A percentile compares a stretch with the other conserved stretches of the same genome.
Evolutionary conservation across 37 sponge, comb jelly and placozoan genomes (phyloP).

Genomic region (Lycopodina hypogea): DNA sequence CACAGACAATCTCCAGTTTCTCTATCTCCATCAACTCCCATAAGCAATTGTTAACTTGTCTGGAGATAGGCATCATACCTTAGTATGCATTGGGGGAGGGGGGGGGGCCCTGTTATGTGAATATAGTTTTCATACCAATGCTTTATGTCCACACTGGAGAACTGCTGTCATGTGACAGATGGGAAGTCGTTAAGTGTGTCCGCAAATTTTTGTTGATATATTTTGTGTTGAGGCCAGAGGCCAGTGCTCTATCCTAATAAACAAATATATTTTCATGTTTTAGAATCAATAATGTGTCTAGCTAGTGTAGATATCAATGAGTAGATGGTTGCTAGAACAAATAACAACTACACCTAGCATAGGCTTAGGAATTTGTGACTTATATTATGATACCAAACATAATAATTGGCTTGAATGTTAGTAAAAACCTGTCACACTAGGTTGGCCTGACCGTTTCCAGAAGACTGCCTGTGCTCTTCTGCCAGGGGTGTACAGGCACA

Average conservation of each 20-base stretch:
- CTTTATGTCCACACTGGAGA: slow-evolving; percentile 11
- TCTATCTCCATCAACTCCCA: slow-evolving; percentile 34
- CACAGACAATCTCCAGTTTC: slow-evolving; percentile 31
- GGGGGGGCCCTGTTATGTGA: slow-evolving; percentile 38
- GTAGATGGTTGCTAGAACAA: slow-evolving; percentile 14
- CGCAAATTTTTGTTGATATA: slow-evolving; percentile 1
- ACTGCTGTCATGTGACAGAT: slow-evolving; percentile 10
- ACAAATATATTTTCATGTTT: neutral
- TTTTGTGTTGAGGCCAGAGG: neutral
- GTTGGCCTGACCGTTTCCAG: too few species aligned
- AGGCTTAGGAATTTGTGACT: neutral
- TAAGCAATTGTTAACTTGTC: slow-evolving; percentile 15
- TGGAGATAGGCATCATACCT: slow-evolving; percentile 28
- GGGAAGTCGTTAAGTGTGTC: slow-evolving; percentile 16
- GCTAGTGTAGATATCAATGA: slow-evolving; percentile 3
- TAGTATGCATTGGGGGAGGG: slow-evolving; percentile 24
- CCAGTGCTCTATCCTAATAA: neutral
- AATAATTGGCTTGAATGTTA: neutral
- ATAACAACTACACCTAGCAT: too few species aligned
- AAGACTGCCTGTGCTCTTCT: too few species aligned
- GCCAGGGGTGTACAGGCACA: too few species aligned
- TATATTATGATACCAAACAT: neutral
- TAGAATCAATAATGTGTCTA: neutral
- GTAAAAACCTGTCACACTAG: neutral
- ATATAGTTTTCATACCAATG: slow-evolving; percentile 38